phyloP scores from a whole-genome alignment of 2,888 invertebrate genomes.

The Schizaphis graminum region DNA sequence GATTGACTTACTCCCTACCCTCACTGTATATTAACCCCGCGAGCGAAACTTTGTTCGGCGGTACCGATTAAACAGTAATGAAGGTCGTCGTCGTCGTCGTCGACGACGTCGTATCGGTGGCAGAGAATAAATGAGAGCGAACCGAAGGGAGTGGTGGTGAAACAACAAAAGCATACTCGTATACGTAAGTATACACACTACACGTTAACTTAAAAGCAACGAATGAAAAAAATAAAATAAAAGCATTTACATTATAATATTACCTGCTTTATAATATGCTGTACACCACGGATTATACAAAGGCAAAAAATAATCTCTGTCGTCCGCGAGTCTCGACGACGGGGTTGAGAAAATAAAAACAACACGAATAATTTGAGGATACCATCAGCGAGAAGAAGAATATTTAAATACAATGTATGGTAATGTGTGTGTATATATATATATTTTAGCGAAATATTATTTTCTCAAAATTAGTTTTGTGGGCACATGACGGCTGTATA shows the following conservation, averaged over 20 bases:
- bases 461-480: constrained; percentile 56
- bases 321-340: background rate
- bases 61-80: constrained; percentile 52
- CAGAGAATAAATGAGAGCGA: background rate
- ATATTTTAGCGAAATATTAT: constrained; percentile 39
- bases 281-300: background rate
- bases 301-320: background rate
- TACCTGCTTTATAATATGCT: background rate
- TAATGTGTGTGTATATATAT: background rate
- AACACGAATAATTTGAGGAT: background rate
- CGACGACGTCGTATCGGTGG: background rate
- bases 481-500: constrained; percentile 47
- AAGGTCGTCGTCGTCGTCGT: constrained; percentile 24
- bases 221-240: background rate
- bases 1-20: constrained; percentile 8
- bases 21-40: background rate
- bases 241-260: background rate
- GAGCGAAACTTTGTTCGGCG: constrained; percentile 26
- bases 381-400: background rate
- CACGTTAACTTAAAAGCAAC: background rate
- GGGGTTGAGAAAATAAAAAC: background rate
- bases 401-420: background rate
- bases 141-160: background rate
- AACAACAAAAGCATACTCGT: background rate
- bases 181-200: background rate